A percentile compares a stretch with the other conserved stretches of the same genome.
Conservation (phyloP, 2,888 invertebrate species). For the Xanthia icteritia region DNA sequence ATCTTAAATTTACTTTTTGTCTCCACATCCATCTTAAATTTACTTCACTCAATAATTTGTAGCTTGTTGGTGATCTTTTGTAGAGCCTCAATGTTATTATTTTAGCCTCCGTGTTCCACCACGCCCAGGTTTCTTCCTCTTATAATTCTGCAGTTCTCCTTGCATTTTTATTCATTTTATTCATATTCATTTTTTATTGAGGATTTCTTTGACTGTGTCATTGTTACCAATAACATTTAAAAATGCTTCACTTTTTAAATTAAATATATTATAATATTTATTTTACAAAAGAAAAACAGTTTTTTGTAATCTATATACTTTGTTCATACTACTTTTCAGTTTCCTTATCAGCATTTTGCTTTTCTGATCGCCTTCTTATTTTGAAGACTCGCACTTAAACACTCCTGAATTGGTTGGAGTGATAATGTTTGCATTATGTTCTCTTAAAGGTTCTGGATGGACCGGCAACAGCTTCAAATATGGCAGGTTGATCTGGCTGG, state of each 20-base stretch:
- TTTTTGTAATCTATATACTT: slow-evolving; percentile 9
- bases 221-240: slow-evolving; percentile 2
- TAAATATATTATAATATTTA: too few species aligned
- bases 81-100: slow-evolving; percentile 25
- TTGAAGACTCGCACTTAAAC: neutral
- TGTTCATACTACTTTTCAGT: slow-evolving; percentile 13
- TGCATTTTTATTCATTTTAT: slow-evolving; percentile 10
- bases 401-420: neutral
- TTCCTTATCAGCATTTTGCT: neutral
- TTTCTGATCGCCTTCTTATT: slow-evolving; percentile 3
- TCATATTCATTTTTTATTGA: neutral
- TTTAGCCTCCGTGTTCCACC: slow-evolving; percentile 17
- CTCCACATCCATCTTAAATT: neutral
- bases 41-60: slow-evolving; percentile 1
- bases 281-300: too few species aligned
- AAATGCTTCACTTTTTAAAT: slow-evolving; percentile 15
- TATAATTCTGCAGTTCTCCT: slow-evolving; percentile 31
- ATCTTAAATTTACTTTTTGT: neutral
- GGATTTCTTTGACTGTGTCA: neutral
- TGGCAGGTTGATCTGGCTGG: slow-evolving; percentile 7
- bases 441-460: slow-evolving; percentile 2
- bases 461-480: slow-evolving; percentile 23
- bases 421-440: slow-evolving; percentile 6
- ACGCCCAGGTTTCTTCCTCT: slow-evolving; percentile 14
- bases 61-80: slow-evolving; percentile 20